Conservation (phyloP, 2,888 invertebrate species). For the Xylota segnis region DNA sequence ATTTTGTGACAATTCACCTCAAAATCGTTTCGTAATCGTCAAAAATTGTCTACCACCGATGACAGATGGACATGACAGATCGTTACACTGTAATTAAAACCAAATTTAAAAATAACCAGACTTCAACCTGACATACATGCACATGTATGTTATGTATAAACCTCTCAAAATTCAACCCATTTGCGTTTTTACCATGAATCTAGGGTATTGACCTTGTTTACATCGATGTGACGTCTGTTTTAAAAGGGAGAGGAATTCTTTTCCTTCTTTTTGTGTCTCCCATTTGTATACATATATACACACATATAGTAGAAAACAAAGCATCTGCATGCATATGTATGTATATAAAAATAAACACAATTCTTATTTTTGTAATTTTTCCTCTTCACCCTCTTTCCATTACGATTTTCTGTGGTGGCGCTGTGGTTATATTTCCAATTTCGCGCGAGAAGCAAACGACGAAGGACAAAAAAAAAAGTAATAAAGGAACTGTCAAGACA, state of each 20-base stretch:
- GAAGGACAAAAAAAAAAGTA: slow-evolving; percentile 24
- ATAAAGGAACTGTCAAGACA: slow-evolving; percentile 54
- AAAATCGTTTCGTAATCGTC: too few relatives aligned
- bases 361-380: slow-evolving; percentile 16
- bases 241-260: slow-evolving; percentile 63
- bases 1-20: too few relatives aligned
- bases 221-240: slow-evolving; percentile 58
- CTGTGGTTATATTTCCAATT: slow-evolving; percentile 20
- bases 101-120: background rate
- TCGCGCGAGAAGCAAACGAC: slow-evolving; percentile 25
- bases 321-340: background rate
- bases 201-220: slow-evolving; percentile 74
- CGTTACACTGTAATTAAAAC: background rate
- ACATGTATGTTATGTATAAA: background rate
- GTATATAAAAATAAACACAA: slow-evolving; percentile 33
- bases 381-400: slow-evolving; percentile 36
- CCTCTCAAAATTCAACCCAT: slow-evolving; percentile 3
- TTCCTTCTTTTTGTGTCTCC: slow-evolving; percentile 27
- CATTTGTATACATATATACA: slow-evolving; percentile 5
- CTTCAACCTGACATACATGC: background rate
- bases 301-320: slow-evolving; percentile 14
- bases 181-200: slow-evolving; percentile 44
- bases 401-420: slow-evolving; percentile 3
- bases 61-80: slow-evolving; percentile 9
- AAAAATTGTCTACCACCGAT: background rate